These are phyloP conservation scores for Holcopasites calliopsidis DNA, from an alignment of 1,140 invertebrate species.

Conservation along the genomic window DNA sequence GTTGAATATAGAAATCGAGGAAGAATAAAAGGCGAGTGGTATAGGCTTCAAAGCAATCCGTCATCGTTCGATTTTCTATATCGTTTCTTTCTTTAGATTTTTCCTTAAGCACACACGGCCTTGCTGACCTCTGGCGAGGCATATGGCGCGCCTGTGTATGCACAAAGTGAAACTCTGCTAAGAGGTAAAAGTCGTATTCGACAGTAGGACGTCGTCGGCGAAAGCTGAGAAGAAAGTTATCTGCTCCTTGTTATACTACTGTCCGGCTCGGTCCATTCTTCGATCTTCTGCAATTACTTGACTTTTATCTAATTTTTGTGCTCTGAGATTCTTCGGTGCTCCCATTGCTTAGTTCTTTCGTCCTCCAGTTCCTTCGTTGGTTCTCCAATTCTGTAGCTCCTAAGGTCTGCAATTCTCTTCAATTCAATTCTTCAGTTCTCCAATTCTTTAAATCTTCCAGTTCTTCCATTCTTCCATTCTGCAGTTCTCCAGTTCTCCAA, in stretches of 20 bases:
- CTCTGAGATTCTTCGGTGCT: too few relatives aligned
- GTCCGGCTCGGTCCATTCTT: slow-evolving; percentile 7
- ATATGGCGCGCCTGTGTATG: neutral
- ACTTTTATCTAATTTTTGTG: too few relatives aligned
- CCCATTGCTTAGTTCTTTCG: too few relatives aligned
- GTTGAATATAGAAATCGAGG: neutral
- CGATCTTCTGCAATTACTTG: slow-evolving; percentile 13
- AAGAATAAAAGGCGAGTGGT: too few relatives aligned
- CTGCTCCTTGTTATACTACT: slow-evolving; percentile 44
- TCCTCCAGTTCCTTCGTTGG: too few relatives aligned
- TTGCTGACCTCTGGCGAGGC: neutral
- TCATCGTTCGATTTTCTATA: slow-evolving; percentile 3
- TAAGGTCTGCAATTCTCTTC: too few relatives aligned
- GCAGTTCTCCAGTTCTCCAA: too few relatives aligned
- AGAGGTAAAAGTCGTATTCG: slow-evolving; percentile 66
- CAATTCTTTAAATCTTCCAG: too few relatives aligned
- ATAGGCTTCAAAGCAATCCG: neutral
- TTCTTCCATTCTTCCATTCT: too few relatives aligned
- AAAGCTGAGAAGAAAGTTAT: slow-evolving; percentile 66
- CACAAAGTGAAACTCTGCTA: slow-evolving; percentile 63
- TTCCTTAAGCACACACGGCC: neutral
- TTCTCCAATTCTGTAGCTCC: too few relatives aligned
- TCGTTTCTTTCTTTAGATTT: neutral
- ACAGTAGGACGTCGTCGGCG: slow-evolving; percentile 63
- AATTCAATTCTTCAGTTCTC: too few relatives aligned